These are phyloP conservation scores for Dicerorhinus sumatrensis DNA, from an alignment of 2,113 vertebrate genomes.

Conservation along the genomic window DNA sequence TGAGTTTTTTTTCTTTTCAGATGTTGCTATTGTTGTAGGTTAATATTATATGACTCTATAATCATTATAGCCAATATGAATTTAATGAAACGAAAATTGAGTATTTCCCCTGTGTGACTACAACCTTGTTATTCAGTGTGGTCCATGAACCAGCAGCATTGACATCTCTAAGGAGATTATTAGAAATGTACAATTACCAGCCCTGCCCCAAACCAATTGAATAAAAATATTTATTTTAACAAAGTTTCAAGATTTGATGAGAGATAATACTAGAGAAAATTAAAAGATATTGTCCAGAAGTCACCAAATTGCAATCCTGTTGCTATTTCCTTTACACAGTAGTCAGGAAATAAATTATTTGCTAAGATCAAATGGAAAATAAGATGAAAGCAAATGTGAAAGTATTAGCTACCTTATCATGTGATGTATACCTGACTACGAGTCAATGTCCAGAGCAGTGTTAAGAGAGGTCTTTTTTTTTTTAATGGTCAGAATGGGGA, in stretches of 20 bases:
- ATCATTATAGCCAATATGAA: background rate
- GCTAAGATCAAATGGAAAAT: constrained; percentile 17
- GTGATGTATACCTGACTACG: background rate
- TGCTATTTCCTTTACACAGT: constrained; percentile 1
- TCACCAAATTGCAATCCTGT: background rate
- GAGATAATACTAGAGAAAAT: constrained; percentile 43
- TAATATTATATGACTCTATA: background rate
- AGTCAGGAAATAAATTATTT: constrained; percentile 53
- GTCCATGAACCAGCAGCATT: background rate
- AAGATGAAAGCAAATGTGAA: background rate
- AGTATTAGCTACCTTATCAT: background rate
- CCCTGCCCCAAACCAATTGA: background rate
- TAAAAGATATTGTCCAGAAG: background rate
- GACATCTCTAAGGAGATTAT: background rate
- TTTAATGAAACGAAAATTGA: constrained; percentile 52
- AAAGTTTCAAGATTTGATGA: constrained; percentile 11
- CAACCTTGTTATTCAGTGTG: background rate
- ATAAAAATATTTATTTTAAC: constrained; percentile 53
- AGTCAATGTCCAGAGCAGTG: background rate
- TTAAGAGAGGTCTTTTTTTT: background rate
- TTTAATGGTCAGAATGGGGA: background rate
- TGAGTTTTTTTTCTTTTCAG: background rate
- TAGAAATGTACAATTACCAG: background rate
- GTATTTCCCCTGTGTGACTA: background rate
- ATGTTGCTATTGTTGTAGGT: background rate